Evolutionary conservation across 2,797 vertebrate genomes (phyloP), one percentile per base, ranked within the genome.

Genomic region (Pteronotus mesoamericanus): DNA sequence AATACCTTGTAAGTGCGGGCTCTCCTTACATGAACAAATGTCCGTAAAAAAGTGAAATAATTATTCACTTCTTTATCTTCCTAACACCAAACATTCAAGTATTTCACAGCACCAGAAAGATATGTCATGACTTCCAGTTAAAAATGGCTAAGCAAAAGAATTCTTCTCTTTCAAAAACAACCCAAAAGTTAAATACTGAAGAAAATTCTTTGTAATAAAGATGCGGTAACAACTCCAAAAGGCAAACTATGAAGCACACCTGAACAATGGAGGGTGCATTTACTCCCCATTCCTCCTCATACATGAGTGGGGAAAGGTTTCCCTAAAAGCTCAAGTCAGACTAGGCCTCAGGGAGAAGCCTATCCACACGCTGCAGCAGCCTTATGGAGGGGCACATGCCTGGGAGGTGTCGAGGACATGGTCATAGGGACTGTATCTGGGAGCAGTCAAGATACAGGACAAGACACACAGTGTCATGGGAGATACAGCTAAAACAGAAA

Each of bases 111-210:
- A 91, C 15, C 66, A 51, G 87, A 66, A 94, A 55, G 0, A 22
- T 68, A 79, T 14, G 61, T 74, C 48, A 75, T 29, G 44, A 71
- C 22, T 61, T 82, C 18, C 34, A 77, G 19, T 72, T 71, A 75
- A 64, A 95, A 84, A 82, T 22, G 34, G 10, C n/a, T 51, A 91
- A 24, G 57, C 64, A 77, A 93, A 83, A 21, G 14, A 39, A 86
- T 83, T 82, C 18, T 66, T 59, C 26, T 96, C 37, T 29, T 88
- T 82, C 53, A 44, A 80, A 91, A 89, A 51, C 34, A 75, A 66
- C 22, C 26, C 55, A 84, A 82, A 72, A n/a, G 39, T 59, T 72
- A 78, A 95, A 91, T 19, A 59, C 6, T 15, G 37, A 71, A 66
- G 10, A 75, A 44, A 86, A 3, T 61, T 79, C 44, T 77, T 29